Conservation (phyloP, 2,888 invertebrate genomes). For the Zygaena filipendulae region DNA sequence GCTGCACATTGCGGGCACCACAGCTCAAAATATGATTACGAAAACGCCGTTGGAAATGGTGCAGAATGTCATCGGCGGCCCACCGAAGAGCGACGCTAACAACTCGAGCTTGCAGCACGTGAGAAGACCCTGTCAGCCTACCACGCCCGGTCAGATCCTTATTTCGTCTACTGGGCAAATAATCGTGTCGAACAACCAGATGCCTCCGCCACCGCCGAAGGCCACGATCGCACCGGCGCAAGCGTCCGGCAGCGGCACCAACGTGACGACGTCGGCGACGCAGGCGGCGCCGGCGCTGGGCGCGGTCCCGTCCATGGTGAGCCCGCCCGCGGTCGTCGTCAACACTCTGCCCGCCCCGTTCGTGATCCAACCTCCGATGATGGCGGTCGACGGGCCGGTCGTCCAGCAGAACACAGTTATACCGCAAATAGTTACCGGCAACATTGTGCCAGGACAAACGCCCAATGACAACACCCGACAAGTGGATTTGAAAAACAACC, state of each 20-base stretch:
- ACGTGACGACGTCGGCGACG: constrained; percentile 72
- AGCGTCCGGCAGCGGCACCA: constrained; percentile 71
- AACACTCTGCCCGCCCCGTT: constrained; percentile 83
- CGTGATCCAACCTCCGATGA: constrained; percentile 80
- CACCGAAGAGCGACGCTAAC: constrained; percentile 44
- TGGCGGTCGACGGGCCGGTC: constrained; percentile 79
- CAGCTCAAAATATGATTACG: constrained; percentile 61
- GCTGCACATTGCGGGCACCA: constrained; percentile 55
- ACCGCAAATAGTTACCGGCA: constrained; percentile 75
- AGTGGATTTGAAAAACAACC: constrained; percentile 62
- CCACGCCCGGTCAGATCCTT: constrained; percentile 75
- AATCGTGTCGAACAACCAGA: constrained; percentile 74
- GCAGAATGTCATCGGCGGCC: constrained; percentile 79
- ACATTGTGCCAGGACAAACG: constrained; percentile 68
- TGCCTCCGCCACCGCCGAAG: constrained; percentile 75
- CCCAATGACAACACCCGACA: constrained; percentile 59
- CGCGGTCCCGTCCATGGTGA: constrained; percentile 73
- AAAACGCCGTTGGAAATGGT: constrained; percentile 81
- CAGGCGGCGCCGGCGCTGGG: constrained; percentile 74
- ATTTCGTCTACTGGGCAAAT: constrained; percentile 81
- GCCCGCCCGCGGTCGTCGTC: constrained; percentile 82
- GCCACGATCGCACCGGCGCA: constrained; percentile 72
- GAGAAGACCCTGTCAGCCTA: constrained; percentile 28
- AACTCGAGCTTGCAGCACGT: constrained; percentile 48
- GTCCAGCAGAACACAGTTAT: constrained; percentile 76